Conservation (phyloP, 2,888 invertebrate species). For the Spicauda simplicius region DNA sequence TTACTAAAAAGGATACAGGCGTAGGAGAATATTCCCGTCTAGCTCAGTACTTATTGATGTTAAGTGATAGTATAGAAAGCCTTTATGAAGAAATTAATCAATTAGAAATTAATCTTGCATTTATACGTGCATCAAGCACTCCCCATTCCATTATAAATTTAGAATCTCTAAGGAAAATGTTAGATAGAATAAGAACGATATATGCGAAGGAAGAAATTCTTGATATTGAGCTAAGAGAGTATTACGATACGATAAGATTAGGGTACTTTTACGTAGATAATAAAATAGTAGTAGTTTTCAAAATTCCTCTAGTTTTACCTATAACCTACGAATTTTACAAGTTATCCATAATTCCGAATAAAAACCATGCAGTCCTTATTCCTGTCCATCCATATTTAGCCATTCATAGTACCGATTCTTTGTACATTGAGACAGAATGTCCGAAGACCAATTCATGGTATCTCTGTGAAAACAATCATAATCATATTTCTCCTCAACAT, state of each 20-base stretch:
- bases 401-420: slow-evolving; percentile 16
- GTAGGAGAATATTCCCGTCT: no score
- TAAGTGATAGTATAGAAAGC: slow-evolving; percentile 26
- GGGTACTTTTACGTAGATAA: slow-evolving; percentile 28
- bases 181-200: not conserved
- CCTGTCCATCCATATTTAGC: slow-evolving; percentile 30
- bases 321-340: slow-evolving; percentile 22
- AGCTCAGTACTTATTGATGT: no score
- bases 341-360: slow-evolving; percentile 16
- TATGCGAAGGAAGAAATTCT: no score
- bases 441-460: slow-evolving; percentile 25
- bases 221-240: no score
- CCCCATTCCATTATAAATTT: slow-evolving; percentile 5
- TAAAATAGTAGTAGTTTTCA: slow-evolving; percentile 26
- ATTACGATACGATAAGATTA: slow-evolving; percentile 27
- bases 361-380: slow-evolving; percentile 15
- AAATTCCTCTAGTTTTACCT: slow-evolving; percentile 22
- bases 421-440: slow-evolving; percentile 19
- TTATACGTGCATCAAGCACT: slow-evolving; percentile 33
- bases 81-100: slow-evolving; percentile 27
- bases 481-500: slow-evolving; percentile 24
- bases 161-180: slow-evolving; percentile 5
- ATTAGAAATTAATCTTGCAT: slow-evolving; percentile 37
- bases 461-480: slow-evolving; percentile 38
- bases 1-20: no score